Base-by-base conservation (phyloP, 1,140 invertebrate genomes). In the Zaprionus capensis region DNA sequence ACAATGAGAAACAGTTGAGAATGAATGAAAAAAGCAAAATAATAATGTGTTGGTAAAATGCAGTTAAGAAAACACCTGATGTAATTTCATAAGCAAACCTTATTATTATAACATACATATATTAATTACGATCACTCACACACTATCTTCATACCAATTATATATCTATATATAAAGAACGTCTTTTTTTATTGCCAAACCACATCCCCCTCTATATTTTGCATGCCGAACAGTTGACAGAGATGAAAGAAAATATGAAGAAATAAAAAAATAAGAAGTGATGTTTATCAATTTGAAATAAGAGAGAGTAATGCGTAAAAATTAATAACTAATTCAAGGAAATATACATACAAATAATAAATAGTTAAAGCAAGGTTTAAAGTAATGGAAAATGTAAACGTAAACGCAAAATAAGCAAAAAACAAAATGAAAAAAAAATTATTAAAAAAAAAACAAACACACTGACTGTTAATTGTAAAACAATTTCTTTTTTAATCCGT, bases 401-500 rank as follows among this genome's bases (percentile, higher is more conserved):
- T 74, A 80, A 80, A 77, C 59, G 61, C 46, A 76, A 81, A 71
- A 78, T 41, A 76, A 81, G 68, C 28, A 71, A 76, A 67, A 46
- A 70, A 73, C 57, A 57, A 51, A 63, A n/a, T 0, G 4, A 38
- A 59, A 80, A 80, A 80, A 65, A 71, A 69, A 73, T 70, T 74
- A 76, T 78, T 77, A 77, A 80, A 83, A 79, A 78, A 80, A 66
- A 83, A 81, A 74, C 72, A 71, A 77, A 91, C 65, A 91, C 86
- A 91, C 91, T 92, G 91, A 92, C 91, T 92, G 91, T 92, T 92
- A 92, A 92, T 92, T 92, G 91, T 92, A 92, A 92, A 92, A 92
- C 85, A 92, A 92, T 91, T 92, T 92, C 76, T 87, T 92, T 92
- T 88, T 76, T 61, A 59, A 78, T 79, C 81, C 66, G 75, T 82